A percentile compares a stretch with the other conserved stretches of the same genome.
phyloP scores from a whole-genome alignment of 2,113 vertebrate genomes.

The Periophthalmodon schlosseri region DNA sequence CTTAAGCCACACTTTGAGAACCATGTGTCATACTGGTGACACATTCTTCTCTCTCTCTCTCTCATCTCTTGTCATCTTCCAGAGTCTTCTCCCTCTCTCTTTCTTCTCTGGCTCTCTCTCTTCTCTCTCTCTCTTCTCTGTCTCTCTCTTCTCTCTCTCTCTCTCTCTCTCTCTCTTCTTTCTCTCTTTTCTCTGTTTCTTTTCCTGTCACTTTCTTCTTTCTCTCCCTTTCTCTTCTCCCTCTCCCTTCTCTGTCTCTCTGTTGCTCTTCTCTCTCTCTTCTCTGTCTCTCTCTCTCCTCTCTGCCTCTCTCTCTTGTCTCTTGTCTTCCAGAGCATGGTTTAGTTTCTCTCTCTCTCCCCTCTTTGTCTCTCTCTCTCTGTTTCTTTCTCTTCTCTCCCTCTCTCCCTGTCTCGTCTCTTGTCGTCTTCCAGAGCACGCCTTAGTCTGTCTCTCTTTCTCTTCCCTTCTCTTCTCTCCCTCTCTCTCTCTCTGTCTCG shows the following conservation, averaged over 20 bases:
- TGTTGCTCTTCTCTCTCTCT: too few species aligned
- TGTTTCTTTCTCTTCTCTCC: background rate
- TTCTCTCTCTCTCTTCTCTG: too few species aligned
- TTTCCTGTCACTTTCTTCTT: too few species aligned
- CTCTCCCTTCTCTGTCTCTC: too few species aligned
- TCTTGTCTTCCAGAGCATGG: constrained; percentile 19
- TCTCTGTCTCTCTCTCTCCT: background rate
- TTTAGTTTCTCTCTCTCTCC: constrained; percentile 32
- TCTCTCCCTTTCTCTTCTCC: too few species aligned
- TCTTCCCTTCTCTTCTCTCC: background rate
- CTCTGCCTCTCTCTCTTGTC: background rate
- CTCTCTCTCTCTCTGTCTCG: background rate
- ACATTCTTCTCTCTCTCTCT: background rate
- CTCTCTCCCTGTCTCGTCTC: background rate
- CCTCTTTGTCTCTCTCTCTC: constrained; percentile 27
- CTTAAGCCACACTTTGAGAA: too few species aligned
- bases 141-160: too few species aligned
- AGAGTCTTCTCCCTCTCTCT: background rate
- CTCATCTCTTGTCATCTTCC: constrained; percentile 10
- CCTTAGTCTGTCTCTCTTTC: constrained; percentile 30
- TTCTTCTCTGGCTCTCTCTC: too few species aligned
- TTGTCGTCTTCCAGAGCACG: constrained; percentile 21
- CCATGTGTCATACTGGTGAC: too few species aligned
- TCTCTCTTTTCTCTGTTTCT: too few species aligned
- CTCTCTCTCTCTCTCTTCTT: too few species aligned